These are phyloP conservation scores for Drosophila nigrodunni DNA, from an alignment of 1,140 invertebrate species.

Conservation along the genomic window DNA sequence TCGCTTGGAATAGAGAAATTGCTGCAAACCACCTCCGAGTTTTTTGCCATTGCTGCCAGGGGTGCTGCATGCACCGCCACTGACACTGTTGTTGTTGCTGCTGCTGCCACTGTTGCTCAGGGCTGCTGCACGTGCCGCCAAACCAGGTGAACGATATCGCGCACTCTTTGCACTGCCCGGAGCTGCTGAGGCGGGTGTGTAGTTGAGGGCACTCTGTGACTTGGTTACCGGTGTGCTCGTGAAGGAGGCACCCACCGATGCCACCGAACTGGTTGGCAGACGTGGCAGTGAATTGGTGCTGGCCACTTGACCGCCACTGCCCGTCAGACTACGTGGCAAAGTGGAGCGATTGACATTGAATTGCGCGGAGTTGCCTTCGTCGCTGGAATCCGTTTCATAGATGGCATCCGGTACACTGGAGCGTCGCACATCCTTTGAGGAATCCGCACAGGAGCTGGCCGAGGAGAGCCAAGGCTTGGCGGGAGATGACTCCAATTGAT, in stretches of 20 bases:
- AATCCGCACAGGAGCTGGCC: conserved; percentile 65
- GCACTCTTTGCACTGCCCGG: conserved; percentile 91
- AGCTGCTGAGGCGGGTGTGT: conserved; percentile 68
- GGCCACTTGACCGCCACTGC: conserved; percentile 84
- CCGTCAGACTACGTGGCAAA: conserved; percentile 88
- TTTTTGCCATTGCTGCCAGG: conserved; percentile 86
- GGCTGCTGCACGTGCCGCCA: conserved; percentile 84
- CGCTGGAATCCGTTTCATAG: conserved; percentile 88
- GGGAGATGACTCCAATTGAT: conserved; percentile 85
- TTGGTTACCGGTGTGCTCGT: conserved; percentile 88
- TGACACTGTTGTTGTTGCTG: conserved; percentile 64
- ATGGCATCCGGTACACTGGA: conserved; percentile 90
- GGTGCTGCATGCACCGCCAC: conserved; percentile 60
- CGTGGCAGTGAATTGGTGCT: conserved; percentile 91
- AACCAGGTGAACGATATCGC: conserved; percentile 93
- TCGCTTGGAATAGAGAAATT: conserved; percentile 86
- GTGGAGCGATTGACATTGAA: conserved; percentile 86
- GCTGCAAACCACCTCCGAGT: conserved; percentile 89
- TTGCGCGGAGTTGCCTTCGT: conserved; percentile 86
- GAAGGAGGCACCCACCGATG: conserved; percentile 62
- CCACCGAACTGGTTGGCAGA: conserved; percentile 86
- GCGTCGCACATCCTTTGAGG: conserved; percentile 83
- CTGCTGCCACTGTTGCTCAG: conserved; percentile 73
- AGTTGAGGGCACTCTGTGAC: conserved; percentile 89
- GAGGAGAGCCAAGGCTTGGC: conserved; percentile 85